Evolutionary conservation across 2,888 invertebrate genomes (phyloP), one percentile per base, ranked within the genome.

Genomic region (Apodemia duryi): DNA sequence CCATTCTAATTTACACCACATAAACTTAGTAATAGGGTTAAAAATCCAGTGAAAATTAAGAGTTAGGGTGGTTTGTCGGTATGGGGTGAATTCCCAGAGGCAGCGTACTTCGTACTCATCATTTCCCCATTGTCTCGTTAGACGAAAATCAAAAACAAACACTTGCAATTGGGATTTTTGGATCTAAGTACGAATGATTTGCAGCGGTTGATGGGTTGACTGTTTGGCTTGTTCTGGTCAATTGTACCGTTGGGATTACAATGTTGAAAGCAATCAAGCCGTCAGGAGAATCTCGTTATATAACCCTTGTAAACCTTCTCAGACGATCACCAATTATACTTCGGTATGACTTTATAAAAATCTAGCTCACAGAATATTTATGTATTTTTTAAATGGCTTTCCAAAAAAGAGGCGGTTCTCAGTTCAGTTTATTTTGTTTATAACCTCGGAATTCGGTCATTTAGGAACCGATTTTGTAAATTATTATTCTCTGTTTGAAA

Each of bases 101-200:
- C 83, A 80, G 83, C 83, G 86, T 85, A 81, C 82, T 77, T 84
- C 83, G 84, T 82, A 87, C 89, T 91, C 91, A 91, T 91, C 91
- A 90, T 91, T 90, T 90, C 91, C 91, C 91, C 88, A 91, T 91
- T 91, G 91, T 91, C 90, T 91, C 90, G 91, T 91, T 91, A 91
- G 86, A 91, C 91, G 90, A 91, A 91, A 91, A 91, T 91, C 90
- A 91, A 91, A 91, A 89, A 90, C 89, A 91, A 91, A 91, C 91
- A 90, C 84, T 85, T 84, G 72, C 80, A 78, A 79, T 77, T 72
- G 82, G 85, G 88, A 88, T 90, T 90, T 88, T 86, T 78, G 85
- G 84, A 81, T 83, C 85, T 86, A 84, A 87, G 85, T 86, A 80
- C 77, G 77, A 80, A 85, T 88, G 84, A 88, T 84, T 86, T 82